Base-by-base conservation (phyloP, 2,888 invertebrate species). In the Stenchaetothrips biformis region DNA sequence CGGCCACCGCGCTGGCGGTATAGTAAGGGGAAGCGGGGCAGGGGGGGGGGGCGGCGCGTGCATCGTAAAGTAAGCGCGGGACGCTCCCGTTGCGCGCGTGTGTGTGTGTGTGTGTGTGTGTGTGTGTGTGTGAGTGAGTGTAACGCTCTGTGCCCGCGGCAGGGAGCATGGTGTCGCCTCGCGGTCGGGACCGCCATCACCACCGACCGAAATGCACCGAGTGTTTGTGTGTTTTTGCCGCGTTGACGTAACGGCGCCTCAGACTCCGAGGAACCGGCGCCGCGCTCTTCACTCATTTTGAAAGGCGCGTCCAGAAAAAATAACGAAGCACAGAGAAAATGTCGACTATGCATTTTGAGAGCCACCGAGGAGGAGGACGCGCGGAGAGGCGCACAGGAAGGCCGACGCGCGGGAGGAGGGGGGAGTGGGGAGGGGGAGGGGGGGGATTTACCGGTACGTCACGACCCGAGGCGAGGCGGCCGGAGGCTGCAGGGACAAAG, bases 401-500 rank as follows among this genome's bases (percentile, higher is more conserved):
- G 37, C 1, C 37, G 37, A 37, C 37, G n/a, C 37, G 7, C 25
- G 67, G 11, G 67, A 21, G 25, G 11, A 21, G 67, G 25, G 67
- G 67, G 67, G 21, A 49, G 11, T 9, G 49, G 67, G 21, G 67
- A 9, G 67, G 21, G 21, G 21, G 67, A 25, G 21, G 25, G 67
- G 21, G 11, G 67, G 53, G 67, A 74, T 74, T 74, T 74, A 74
- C 67, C 67, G 67, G 67, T 74, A 74, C 67, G 67, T 74, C 67
- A 74, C 67, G 67, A 74, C 67, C 25, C 6, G 25, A 25, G 21
- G 67, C 21, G 25, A 21, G 67, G 59, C 16, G 59, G 59, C 59
- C 59, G 13, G 59, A 18, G 59, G 25, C 67, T 25, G 67, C 67
- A 21, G 67, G 67, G 67, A 21, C 67, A 74, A 74, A 74, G 25